Percentiles rank a stretch among this genome's conserved stretches.
Conservation (phyloP, 2,113 vertebrate species). For the Cranoglanis bouderius region DNA sequence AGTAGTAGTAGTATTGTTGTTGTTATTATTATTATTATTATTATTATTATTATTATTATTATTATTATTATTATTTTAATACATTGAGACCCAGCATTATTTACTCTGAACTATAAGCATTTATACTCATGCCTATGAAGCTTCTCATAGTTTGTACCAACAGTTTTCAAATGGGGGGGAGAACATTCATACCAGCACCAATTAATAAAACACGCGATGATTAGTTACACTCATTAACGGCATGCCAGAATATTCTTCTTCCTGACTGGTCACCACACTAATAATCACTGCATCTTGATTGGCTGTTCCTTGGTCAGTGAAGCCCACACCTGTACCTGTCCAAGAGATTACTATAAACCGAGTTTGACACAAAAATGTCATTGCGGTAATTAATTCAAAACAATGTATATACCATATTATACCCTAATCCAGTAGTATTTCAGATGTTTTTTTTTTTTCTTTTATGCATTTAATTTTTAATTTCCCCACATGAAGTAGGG, state of each 20-base stretch:
- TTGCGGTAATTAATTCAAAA: background rate
- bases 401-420: background rate
- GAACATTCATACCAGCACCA: background rate
- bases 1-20: background rate
- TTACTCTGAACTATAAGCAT: background rate
- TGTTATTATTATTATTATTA: background rate
- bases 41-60: background rate
- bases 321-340: conserved; percentile 4
- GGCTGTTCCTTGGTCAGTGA: background rate
- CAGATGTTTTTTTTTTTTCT: background rate
- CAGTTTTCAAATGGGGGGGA: background rate
- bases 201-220: background rate
- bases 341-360: too few species aligned
- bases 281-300: background rate
- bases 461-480: background rate
- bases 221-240: background rate
- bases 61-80: background rate
- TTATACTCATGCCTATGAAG: background rate
- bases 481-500: conserved; percentile 4
- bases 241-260: background rate
- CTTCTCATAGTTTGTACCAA: background rate
- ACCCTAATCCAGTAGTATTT: too few species aligned
- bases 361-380: background rate
- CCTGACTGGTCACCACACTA: background rate
- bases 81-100: background rate